Evolutionary conservation across 1,140 invertebrate species (phyloP).

Genomic region (Bombus sibiricus): DNA sequence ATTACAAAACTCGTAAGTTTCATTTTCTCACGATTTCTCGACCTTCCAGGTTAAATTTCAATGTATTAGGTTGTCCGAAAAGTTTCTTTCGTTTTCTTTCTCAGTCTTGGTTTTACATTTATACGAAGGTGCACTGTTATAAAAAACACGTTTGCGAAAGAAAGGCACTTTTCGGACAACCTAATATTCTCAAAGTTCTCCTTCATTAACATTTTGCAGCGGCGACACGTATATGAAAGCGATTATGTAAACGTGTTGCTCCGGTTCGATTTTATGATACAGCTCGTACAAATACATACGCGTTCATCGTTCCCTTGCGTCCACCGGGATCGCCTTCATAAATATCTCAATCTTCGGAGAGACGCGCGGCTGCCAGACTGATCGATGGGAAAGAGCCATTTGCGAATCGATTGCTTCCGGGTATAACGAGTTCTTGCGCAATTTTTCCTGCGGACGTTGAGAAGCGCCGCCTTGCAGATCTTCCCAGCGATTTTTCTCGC

Average conservation of each 20-base stretch:
- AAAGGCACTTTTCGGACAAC: not conserved
- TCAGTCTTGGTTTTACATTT: too few relatives aligned
- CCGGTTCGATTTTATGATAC: not conserved
- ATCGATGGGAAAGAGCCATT: constrained; percentile 58
- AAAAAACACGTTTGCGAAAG: too few relatives aligned
- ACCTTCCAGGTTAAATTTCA: too few relatives aligned
- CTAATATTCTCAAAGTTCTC: not conserved
- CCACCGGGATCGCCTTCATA: constrained; percentile 62
- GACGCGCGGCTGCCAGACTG: constrained; percentile 31
- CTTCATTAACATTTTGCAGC: not conserved
- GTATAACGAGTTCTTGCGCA: constrained; percentile 33
- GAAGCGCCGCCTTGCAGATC: not conserved
- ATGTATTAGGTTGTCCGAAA: too few relatives aligned
- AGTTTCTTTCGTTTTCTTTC: too few relatives aligned
- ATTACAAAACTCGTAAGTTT: too few relatives aligned
- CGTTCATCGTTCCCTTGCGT: not conserved
- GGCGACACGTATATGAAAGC: too few relatives aligned
- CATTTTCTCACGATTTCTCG: too few relatives aligned
- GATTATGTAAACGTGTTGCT: not conserved
- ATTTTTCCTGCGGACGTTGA: constrained; percentile 16
- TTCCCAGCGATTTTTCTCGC: constrained; percentile 36
- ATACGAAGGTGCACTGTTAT: too few relatives aligned
- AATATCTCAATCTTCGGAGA: constrained; percentile 60
- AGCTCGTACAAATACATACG: not conserved
- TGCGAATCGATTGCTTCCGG: constrained; percentile 35